Base-by-base conservation (phyloP, 92 coral and sea anemone species). In the Parazoanthus swiftii region DNA sequence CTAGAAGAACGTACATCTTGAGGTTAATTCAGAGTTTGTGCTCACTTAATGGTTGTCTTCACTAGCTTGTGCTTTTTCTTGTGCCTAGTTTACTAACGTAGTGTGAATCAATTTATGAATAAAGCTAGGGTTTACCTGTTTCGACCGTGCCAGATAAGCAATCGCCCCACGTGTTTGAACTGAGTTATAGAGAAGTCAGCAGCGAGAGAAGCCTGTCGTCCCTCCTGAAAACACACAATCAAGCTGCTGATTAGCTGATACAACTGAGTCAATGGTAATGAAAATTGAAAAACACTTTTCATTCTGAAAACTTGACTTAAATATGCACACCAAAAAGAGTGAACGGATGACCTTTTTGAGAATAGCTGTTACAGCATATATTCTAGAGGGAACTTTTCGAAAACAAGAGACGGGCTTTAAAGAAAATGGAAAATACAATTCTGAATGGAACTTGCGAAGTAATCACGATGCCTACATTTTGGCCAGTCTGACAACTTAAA, bases 141-240 rank as follows among this genome's bases (percentile, higher is more conserved):
- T 86, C 99, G 84, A 29, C 99, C 99, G 88, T 97, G 99, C 99
- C 99, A 97, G 68, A 97, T 92, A 66, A 97, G 88, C 73, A 97
- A 82, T 25, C 99, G 80, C 50, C 98, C 99, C 38, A 97, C 89
- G 83, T 91, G 81, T 92, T 94, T 92, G 80, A 97, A 97, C 89
- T 97, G 99, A 8, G 97, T 95, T 84, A 97, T 95, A 8, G 99
- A 97, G 88, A 95, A 97, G 88, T 97, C 99, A 75, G 99, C 98
- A 50, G 99, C 99, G 6, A 97, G 89, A 8, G 99, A 97, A 26
- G 99, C 99, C 67, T 97, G 99, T 6, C 98, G 93, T 50, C 99
- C 99, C 90, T 97, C 99, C 99, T 97, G 89, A 82, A 80, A 37
- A n/a, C 46, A 58, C 37, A 23, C 35, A 3, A 44, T 44, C 7